These are phyloP conservation scores for Thereva unica DNA, from an alignment of 2,888 invertebrate species.

Conservation along the genomic window DNA sequence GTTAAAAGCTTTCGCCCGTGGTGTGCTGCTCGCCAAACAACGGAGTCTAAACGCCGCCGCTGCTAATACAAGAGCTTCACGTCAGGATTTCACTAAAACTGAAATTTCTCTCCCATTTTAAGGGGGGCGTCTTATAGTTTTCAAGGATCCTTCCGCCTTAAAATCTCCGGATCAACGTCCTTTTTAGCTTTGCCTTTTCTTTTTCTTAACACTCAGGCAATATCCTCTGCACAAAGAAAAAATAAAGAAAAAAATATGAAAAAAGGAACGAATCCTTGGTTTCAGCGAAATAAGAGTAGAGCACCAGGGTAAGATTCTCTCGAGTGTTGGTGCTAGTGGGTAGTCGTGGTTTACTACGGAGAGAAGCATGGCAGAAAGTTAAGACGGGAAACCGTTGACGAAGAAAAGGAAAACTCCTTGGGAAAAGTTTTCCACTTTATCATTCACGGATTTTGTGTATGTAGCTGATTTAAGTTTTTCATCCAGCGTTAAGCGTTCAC, in stretches of 20 bases:
- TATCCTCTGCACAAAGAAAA: too few relatives aligned
- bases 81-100: slow-evolving; percentile 29
- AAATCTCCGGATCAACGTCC: slow-evolving; percentile 32
- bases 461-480: slow-evolving; percentile 33
- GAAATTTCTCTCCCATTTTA: slow-evolving; percentile 6
- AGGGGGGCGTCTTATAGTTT: slow-evolving; percentile 25
- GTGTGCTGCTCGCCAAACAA: slow-evolving; percentile 7
- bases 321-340: background rate
- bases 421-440: slow-evolving; percentile 32
- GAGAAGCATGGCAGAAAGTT: slow-evolving; percentile 20
- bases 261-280: background rate
- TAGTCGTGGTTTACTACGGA: background rate
- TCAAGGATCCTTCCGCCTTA: slow-evolving; percentile 29
- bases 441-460: slow-evolving; percentile 30
- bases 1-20: slow-evolving; percentile 32
- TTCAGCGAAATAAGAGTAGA: slow-evolving; percentile 8
- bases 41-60: background rate
- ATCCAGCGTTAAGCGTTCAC: slow-evolving; percentile 22
- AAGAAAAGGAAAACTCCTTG: slow-evolving; percentile 32
- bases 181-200: background rate
- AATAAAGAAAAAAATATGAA: too few relatives aligned
- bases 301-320: slow-evolving; percentile 8
- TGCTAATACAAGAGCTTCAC: slow-evolving; percentile 32
- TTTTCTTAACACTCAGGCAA: too few relatives aligned
- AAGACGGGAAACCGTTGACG: slow-evolving; percentile 27